Evolutionary conservation across 1,140 invertebrate species (phyloP), one percentile per base, ranked within the genome.

Genomic region (Rhagoletis zephyria): DNA sequence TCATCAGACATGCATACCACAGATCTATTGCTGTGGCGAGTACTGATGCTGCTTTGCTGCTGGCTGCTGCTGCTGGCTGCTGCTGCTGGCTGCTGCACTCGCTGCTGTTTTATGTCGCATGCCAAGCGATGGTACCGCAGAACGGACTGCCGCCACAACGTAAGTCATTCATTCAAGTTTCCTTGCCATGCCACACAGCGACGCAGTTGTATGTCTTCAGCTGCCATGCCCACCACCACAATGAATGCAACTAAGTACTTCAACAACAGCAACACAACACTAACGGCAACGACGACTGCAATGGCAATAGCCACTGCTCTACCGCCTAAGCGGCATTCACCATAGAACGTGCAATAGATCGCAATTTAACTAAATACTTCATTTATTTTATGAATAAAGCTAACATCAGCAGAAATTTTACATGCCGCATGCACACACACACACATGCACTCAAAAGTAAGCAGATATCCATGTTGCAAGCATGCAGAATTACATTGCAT

Each of bases 371-470:
- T 81, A 81, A 81, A 81, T 81, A 81, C 74, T 81, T 81, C 51
- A 81, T 81, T 81, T 81, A 81, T 81, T 56, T 81, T 19, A 81
- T 81, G 74, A 81, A 81, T 81, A 81, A 81, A 56, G 74, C 74
- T 56, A 81, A 81, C 74, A 56, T 81, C 74, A 81, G 74, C 74
- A 59, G 16, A 81, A 56, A 81, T 81, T 81, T 81, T 81, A 48
- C 74, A 9, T 30, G 48, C 74, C 74, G 30, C n/a, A 59, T 3
- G 30, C 48, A 7, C 74, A 56, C 16, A 51, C n/a, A n/a, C n/a
- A 6, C 12, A 51, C 10, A 74, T 19, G n/a, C 59, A 1, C 12
- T 12, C 67, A 16, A 74, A 48, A 74, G 4, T 45, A 48, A 1
- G 42, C 4, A 45, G 67, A 10, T 3, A 4, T 30, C 30, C 30